Evolutionary conservation across 2,797 vertebrate species (phyloP).

Genomic region (Pangasius larnaudii): DNA sequence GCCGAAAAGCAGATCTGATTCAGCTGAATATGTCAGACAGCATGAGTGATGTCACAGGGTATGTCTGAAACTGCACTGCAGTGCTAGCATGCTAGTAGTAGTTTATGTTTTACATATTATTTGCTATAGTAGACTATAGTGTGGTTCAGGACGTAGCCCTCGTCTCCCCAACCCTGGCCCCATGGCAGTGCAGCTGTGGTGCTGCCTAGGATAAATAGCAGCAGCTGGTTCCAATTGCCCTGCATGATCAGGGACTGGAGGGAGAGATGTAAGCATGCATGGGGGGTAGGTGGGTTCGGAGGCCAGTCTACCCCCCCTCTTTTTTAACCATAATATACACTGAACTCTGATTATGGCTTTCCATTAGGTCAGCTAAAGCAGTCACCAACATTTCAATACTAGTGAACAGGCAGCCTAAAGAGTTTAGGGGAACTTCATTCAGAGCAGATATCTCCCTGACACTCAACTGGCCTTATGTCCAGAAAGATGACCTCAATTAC

Average conservation of each 20-base stretch:
- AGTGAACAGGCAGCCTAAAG: constrained; percentile 1
- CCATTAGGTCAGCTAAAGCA: constrained; percentile 25
- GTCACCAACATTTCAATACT: constrained; percentile 5
- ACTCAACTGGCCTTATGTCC: neutral
- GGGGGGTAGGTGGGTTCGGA: constrained; percentile 16
- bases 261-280: constrained; percentile 22
- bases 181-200: constrained; percentile 62
- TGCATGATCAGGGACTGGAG: constrained; percentile 53
- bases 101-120: neutral
- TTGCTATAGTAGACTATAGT: neutral
- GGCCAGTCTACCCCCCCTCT: neutral
- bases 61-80: neutral
- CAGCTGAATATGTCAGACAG: neutral
- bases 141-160: neutral
- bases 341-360: constrained; percentile 33
- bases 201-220: constrained; percentile 62
- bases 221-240: constrained; percentile 75
- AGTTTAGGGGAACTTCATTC: neutral
- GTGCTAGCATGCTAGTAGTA: neutral
- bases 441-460: neutral
- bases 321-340: constrained; percentile 28
- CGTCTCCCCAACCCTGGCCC: constrained; percentile 39
- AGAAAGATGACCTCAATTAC: constrained; percentile 7
- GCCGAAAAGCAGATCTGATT: neutral
- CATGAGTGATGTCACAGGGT: neutral